Evolutionary conservation across 1,140 invertebrate species (phyloP).

Genomic region (Drosophila tani): DNA sequence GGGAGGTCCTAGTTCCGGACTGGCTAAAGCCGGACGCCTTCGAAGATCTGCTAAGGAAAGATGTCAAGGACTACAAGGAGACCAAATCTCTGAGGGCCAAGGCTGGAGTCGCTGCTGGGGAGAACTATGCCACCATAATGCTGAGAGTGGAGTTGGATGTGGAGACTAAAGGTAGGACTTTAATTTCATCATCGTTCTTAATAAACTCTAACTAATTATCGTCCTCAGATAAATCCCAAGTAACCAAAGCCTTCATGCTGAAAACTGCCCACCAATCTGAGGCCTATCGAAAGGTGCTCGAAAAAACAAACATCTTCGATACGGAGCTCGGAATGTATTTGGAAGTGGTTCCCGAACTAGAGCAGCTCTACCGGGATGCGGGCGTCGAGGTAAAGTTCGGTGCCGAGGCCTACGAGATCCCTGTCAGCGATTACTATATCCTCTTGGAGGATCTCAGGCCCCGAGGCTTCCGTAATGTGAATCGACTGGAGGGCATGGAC

Average conservation of each 20-base stretch:
- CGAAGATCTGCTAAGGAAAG: conserved; percentile 60
- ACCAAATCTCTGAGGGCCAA: conserved; percentile 46
- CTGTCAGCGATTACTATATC: conserved; percentile 63
- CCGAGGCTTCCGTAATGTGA: conserved; percentile 79
- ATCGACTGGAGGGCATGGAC: conserved; percentile 86
- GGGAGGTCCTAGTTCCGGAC: conserved; percentile 2
- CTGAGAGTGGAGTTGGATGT: conserved; percentile 64
- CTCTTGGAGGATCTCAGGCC: conserved; percentile 86
- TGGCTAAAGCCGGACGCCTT: conserved; percentile 17
- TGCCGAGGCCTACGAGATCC: conserved; percentile 58
- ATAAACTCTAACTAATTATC: background rate
- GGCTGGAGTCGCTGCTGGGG: conserved; percentile 57
- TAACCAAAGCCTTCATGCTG: conserved; percentile 62
- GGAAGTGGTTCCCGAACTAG: conserved; percentile 63
- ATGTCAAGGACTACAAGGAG: conserved; percentile 66
- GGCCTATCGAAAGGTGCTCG: conserved; percentile 28
- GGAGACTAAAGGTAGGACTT: conserved; percentile 40
- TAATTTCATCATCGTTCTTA: background rate
- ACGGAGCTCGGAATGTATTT: conserved; percentile 64
- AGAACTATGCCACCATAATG: conserved; percentile 77
- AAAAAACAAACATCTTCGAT: conserved; percentile 54
- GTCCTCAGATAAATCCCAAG: conserved; percentile 37
- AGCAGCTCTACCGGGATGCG: conserved; percentile 71
- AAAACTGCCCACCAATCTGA: conserved; percentile 52
- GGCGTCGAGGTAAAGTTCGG: conserved; percentile 66